A percentile compares a stretch with the other conserved stretches of the same genome.
Evolutionary conservation across 1,140 invertebrate genomes (phyloP).

Genomic region (Cotesia vestalis): DNA sequence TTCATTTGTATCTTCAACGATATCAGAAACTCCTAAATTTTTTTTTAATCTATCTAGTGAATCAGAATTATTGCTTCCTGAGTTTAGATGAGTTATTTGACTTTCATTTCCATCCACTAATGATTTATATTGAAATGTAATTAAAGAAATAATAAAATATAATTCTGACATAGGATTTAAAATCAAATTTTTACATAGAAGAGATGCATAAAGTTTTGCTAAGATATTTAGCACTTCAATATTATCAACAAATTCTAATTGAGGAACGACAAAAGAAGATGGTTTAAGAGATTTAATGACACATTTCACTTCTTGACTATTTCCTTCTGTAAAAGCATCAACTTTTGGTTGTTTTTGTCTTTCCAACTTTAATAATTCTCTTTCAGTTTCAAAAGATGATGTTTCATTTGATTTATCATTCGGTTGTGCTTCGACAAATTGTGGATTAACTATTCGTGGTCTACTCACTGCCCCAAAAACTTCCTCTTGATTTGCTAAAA

Average conservation of each 20-base stretch:
- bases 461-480: slow-evolving; percentile 52
- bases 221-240: slow-evolving; percentile 59
- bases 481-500: slow-evolving; percentile 42
- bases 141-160: slow-evolving; percentile 69
- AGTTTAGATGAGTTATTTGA: slow-evolving; percentile 19
- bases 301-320: slow-evolving; percentile 31
- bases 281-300: slow-evolving; percentile 37
- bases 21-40: slow-evolving; percentile 46
- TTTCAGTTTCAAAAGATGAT: slow-evolving; percentile 51
- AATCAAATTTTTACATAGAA: slow-evolving; percentile 64
- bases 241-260: slow-evolving; percentile 57
- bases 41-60: slow-evolving; percentile 41
- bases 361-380: slow-evolving; percentile 52
- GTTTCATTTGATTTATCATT: slow-evolving; percentile 46
- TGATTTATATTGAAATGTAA: slow-evolving; percentile 57
- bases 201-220: slow-evolving; percentile 61
- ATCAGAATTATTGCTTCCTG: slow-evolving; percentile 14
- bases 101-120: slow-evolving; percentile 13
- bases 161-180: slow-evolving; percentile 70
- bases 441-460: slow-evolving; percentile 50
- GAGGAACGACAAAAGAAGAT: slow-evolving; percentile 48
- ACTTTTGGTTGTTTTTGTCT: slow-evolving; percentile 51
- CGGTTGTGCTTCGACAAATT: slow-evolving; percentile 50
- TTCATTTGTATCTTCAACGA: slow-evolving; percentile 33
- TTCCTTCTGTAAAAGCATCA: background rate